phyloP scores from a whole-genome alignment of 1,140 invertebrate genomes.

The Ceratosolen solmsi region DNA sequence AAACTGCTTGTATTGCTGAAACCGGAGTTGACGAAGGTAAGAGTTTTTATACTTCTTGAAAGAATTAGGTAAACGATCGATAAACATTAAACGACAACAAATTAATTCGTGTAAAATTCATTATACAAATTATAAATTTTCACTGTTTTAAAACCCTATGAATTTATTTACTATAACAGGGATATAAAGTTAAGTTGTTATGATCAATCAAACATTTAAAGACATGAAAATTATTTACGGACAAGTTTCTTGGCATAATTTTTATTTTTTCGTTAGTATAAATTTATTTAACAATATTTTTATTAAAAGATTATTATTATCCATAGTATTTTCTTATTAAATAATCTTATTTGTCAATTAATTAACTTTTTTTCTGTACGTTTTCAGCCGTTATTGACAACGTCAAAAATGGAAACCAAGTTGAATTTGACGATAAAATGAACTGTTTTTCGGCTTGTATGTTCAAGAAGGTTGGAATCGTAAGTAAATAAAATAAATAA shows the following conservation, averaged over 20 bases:
- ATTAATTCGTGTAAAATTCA: too few relatives aligned
- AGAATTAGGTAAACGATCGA: not conserved
- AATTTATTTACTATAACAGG: too few relatives aligned
- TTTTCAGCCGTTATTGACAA: constrained; percentile 55
- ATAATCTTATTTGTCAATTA: too few relatives aligned
- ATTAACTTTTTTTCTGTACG: constrained; percentile 25
- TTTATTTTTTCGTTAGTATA: too few relatives aligned
- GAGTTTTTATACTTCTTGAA: not conserved
- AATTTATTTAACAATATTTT: not conserved
- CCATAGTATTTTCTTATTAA: too few relatives aligned
- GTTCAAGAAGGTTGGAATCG: constrained; percentile 58
- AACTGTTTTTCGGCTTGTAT: constrained; percentile 58
- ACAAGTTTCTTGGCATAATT: too few relatives aligned
- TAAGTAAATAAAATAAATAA: too few relatives aligned
- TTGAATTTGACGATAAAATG: constrained; percentile 54
- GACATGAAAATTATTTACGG: too few relatives aligned
- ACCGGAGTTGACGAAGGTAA: constrained; percentile 60
- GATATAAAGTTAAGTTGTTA: too few relatives aligned
- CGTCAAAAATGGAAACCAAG: constrained; percentile 52
- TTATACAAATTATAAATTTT: too few relatives aligned
- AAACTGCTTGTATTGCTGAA: constrained; percentile 56
- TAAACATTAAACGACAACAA: not conserved
- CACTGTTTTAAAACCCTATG: too few relatives aligned
- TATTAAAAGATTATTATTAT: not conserved
- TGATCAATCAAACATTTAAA: not conserved